Conservation (phyloP, 2,113 vertebrate species). For the Mellivora capensis region DNA sequence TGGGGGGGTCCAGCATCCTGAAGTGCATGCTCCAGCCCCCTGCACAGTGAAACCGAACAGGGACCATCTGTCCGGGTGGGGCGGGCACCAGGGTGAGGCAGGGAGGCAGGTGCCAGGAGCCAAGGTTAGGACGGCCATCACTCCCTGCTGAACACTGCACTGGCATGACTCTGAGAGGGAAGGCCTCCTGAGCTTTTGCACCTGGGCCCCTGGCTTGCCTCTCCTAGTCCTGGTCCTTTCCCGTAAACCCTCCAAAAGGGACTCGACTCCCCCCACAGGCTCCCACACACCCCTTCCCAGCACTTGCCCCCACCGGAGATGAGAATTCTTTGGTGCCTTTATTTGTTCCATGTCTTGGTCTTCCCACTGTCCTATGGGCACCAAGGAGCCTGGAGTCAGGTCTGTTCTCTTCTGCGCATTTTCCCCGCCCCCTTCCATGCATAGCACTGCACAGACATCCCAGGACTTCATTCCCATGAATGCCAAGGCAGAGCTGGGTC, state of each 20-base stretch:
- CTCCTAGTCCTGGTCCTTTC: neutral
- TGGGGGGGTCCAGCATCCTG: neutral
- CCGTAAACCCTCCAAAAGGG: neutral
- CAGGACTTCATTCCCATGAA: too few species aligned
- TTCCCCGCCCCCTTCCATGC: fast-evolving
- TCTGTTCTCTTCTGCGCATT: too few species aligned
- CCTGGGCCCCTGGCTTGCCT: fast-evolving
- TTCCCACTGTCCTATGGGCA: neutral
- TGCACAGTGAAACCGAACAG: neutral
- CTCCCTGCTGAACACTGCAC: fast-evolving
- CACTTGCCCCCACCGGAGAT: fast-evolving
- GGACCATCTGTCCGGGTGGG: fast-evolving
- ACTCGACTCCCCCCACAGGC: too few species aligned
- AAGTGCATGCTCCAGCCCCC: neutral
- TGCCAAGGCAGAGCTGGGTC: neutral
- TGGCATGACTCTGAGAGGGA: fast-evolving
- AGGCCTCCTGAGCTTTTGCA: too few species aligned
- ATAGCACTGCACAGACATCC: fast-evolving
- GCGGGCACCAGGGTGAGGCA: fast-evolving
- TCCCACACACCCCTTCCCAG: too few species aligned
- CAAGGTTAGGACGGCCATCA: too few species aligned
- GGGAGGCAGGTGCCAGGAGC: fast-evolving
- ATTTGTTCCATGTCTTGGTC: fast-evolving
- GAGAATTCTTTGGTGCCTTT: neutral
- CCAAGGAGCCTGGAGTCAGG: neutral